Conservation (phyloP, 2,113 vertebrate genomes). For the Tinamus guttatus region DNA sequence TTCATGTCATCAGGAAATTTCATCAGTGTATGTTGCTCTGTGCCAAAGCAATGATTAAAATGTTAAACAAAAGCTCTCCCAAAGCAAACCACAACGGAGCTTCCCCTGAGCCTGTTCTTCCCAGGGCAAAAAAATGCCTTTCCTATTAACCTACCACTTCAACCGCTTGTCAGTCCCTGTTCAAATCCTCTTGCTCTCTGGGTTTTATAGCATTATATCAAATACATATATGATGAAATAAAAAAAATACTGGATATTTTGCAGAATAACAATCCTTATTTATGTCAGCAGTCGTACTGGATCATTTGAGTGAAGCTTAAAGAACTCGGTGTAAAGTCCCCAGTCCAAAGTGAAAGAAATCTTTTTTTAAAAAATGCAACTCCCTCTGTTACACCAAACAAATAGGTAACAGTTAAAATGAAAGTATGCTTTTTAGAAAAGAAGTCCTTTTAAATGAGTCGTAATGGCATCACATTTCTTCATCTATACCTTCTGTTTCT, state of each 20-base stretch:
- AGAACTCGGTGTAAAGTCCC: slow-evolving; percentile 19
- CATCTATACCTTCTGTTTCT: neutral
- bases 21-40: neutral
- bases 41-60: slow-evolving; percentile 41
- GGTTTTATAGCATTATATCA: neutral
- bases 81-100: neutral
- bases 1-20: slow-evolving; percentile 24
- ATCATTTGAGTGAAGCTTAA: slow-evolving; percentile 16
- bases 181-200: neutral
- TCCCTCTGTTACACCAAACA: neutral
- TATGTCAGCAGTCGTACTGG: slow-evolving; percentile 7
- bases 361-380: neutral
- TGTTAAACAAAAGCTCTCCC: neutral
- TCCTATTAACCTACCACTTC: neutral
- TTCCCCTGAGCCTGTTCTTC: neutral
- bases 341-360: neutral
- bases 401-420: neutral
- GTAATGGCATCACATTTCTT: neutral
- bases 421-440: neutral
- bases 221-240: neutral
- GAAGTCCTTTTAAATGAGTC: neutral
- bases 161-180: neutral
- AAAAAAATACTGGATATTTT: neutral
- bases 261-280: neutral
- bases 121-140: neutral